phyloP scores from a whole-genome alignment of 92 coral and sea anemone species.

The Nematostella vectensis region DNA sequence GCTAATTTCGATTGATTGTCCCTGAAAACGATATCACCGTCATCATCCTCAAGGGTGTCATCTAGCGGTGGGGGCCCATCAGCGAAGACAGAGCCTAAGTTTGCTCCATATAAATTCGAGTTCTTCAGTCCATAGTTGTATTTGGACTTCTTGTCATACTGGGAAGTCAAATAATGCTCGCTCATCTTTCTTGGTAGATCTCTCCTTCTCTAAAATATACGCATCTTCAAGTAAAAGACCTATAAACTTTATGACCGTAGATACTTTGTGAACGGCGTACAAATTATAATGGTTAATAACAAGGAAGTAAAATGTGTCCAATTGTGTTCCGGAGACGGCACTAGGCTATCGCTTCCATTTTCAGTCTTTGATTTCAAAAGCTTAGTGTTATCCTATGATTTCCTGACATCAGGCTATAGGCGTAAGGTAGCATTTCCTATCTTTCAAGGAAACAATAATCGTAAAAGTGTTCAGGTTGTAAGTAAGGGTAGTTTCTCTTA shows the following conservation, averaged over 20 bases:
- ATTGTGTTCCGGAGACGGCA: not conserved
- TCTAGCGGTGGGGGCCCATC: slow-evolving; percentile 98
- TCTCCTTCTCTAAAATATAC: not conserved
- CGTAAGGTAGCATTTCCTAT: too few species aligned
- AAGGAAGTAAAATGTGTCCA: not conserved
- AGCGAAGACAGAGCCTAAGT: slow-evolving; percentile 91
- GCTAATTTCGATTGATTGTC: slow-evolving; percentile 37
- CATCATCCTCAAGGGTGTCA: slow-evolving; percentile 72
- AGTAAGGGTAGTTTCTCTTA: too few species aligned
- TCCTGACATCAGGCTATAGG: not conserved
- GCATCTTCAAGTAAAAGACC: too few species aligned
- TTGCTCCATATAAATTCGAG: slow-evolving; percentile 85
- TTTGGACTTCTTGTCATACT: slow-evolving; percentile 36
- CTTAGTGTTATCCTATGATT: not conserved
- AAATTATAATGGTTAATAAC: too few species aligned
- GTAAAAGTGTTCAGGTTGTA: too few species aligned
- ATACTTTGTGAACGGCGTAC: too few species aligned
- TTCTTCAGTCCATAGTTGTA: slow-evolving; percentile 69
- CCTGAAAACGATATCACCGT: slow-evolving; percentile 70
- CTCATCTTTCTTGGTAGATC: slow-evolving; percentile 22
- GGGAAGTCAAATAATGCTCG: slow-evolving; percentile 29
- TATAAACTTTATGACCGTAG: too few species aligned
- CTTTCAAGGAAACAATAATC: too few species aligned
- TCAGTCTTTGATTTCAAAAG: not conserved
- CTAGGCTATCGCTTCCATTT: not conserved